Base-by-base conservation (phyloP, 2,113 vertebrate species). In the Tenebrosternarchus preto region DNA sequence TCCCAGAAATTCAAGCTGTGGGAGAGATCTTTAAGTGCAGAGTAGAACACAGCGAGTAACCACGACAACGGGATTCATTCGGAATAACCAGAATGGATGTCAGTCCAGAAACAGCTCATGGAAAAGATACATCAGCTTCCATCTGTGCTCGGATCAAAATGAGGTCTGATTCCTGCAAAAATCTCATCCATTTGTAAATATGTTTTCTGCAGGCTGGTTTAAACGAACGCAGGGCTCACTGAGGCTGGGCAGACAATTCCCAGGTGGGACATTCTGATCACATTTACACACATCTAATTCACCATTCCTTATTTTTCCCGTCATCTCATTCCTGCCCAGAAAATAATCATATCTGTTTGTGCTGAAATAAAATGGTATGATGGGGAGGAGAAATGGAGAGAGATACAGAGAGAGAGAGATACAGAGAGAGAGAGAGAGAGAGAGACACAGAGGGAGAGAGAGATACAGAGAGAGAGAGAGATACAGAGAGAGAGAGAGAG, bases 81-180 rank as follows among this genome's bases (percentile, higher is more conserved):
- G 15, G 25, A 71, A 69, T 70, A 63, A 80, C 80, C 73, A 64
- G 57, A 77, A 46, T 15, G 74, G 16, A 31, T 63, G 73, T 80
- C 78, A 68, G 57, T 83, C 59, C 70, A 17, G 43, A 64, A 61
- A 46, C 66, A 56, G 57, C 16, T 27, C 53, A 55, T 31, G 33
- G n/a, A 75, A 27, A 43, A 66, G 36, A 70, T 59, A 76, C 71
- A 76, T 55, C 29, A n/a, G 22, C 46, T 50, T 50, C 20, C 7
- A 20, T 19, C 46, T n/a, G 29, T 36, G 36, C 56, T 59, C 16
- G 8, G 20, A 25, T 50, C 43, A 50, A 50, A 12, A 50, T 50
- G 43, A 50, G 43, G 53, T 69, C 76, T 50, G 53, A 25, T 39
- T 72, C 33, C 22, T 59, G 60, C 68, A 59, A 55, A 55, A 57